Conservation (phyloP, 2,113 vertebrate species). For the Perccottus glenii region DNA sequence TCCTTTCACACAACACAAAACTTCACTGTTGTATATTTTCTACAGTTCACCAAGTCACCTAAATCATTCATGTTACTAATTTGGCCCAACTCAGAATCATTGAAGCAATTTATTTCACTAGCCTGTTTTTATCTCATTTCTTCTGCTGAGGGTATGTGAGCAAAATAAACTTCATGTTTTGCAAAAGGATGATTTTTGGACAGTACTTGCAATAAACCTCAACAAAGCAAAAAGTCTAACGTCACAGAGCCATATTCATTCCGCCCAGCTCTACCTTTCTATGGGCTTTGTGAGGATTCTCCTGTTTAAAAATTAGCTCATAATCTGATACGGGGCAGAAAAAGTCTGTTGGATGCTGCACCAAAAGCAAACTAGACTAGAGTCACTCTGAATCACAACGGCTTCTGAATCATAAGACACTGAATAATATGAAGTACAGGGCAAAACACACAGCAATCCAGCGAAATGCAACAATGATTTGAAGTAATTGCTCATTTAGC, state of each 20-base stretch:
- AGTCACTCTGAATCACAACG: not conserved
- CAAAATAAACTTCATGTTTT: conserved; percentile 53
- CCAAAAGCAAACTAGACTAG: conserved; percentile 10
- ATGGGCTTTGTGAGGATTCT: conserved; percentile 18
- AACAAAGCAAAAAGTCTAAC: conserved; percentile 51
- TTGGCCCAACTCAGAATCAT: no score
- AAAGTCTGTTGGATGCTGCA: conserved; percentile 14
- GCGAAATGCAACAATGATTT: conserved; percentile 40
- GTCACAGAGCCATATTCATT: conserved; percentile 59
- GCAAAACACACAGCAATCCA: conserved; percentile 27
- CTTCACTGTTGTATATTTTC: no score
- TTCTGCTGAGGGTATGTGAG: conserved; percentile 61
- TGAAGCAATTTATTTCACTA: conserved; percentile 40
- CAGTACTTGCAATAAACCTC: conserved; percentile 61
- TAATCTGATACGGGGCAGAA: conserved; percentile 31
- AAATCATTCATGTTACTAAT: no score
- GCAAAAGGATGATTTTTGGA: conserved; percentile 63
- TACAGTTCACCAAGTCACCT: no score
- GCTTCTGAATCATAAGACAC: conserved; percentile 5
- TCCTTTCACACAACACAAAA: no score
- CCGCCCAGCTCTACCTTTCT: conserved; percentile 33
- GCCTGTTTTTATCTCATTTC: conserved; percentile 67
- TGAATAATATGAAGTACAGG: conserved; percentile 18
- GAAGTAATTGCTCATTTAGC: conserved; percentile 63
- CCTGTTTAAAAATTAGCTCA: conserved; percentile 32